These are phyloP conservation scores for Onychomys arenicola DNA, from an alignment of 2,797 vertebrate genomes.

Conservation along the genomic window DNA sequence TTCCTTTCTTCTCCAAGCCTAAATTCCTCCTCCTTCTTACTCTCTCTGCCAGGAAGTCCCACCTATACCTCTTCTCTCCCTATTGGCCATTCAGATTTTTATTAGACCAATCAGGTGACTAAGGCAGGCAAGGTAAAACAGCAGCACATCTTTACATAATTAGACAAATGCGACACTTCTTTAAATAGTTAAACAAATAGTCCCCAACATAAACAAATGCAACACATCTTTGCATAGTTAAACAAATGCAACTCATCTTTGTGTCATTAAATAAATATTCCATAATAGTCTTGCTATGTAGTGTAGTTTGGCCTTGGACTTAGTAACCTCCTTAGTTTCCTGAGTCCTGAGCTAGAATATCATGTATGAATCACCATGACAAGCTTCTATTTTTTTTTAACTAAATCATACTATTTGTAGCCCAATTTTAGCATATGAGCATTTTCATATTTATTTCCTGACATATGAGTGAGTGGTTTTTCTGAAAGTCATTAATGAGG, in stretches of 20 bases:
- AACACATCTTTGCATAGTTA: too few relatives aligned
- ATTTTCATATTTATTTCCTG: slow-evolving; percentile 32
- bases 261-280: neutral
- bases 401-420: neutral
- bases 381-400: neutral
- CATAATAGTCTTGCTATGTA: neutral
- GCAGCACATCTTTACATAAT: neutral
- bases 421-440: neutral
- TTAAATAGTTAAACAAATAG: neutral
- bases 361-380: neutral
- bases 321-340: neutral
- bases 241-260: too few relatives aligned
- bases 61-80: neutral
- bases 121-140: neutral
- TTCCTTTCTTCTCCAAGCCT: neutral
- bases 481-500: neutral
- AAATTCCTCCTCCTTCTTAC: neutral
- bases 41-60: neutral
- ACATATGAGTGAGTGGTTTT: neutral
- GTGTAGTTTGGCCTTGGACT: neutral
- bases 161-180: too few relatives aligned
- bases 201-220: too few relatives aligned
- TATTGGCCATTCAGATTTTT: neutral
- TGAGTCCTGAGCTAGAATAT: neutral
- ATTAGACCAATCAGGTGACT: neutral